Base-by-base conservation (phyloP, 1,140 invertebrate species). In the Tetramorium parvispinum region DNA sequence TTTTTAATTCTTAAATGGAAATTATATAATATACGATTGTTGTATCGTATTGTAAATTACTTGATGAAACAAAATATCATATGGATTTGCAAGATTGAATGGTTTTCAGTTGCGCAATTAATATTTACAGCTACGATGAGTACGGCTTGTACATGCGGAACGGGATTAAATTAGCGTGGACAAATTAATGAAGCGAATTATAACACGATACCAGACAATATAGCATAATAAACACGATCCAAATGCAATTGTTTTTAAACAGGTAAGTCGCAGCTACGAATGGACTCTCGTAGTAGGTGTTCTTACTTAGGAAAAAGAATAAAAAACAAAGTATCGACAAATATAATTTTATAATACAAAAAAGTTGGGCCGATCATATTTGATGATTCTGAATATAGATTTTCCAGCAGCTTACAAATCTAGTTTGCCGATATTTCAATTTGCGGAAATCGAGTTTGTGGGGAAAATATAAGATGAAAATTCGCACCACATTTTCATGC, bases 101-200 rank as follows among this genome's bases (percentile, higher is more conserved):
- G 32, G 10, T 83, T 73, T 73, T 82, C 18, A 71, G 21, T 82
- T 83, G 2, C 24, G 18, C 65, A 55, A 73, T 46, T 59, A 55
- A 83, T 81, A 70, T 75, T 75, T 37, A 46, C 21, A 7, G 24
- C 27, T 57, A 43, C 27, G 43, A 0, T n/a, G 32, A 53, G 37
- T 51, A 11, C 32, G 46, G 7, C n/a, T 77, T 43, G 63, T 16
- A 21, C 46, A 68, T 37, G 37, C 32, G 32, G 21, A 66, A 37
- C 27, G 46, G 53, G 13, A 61, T 83, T 83, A 83, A 83, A 83
- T 75, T 59, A 83, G 40, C 27, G 24, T 75, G 68, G 79, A 75
- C 68, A 83, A 73, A 73, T 83, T 83, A 83, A 83, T 75, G 68
- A 83, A 83, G 53, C 53, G 63, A 21, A 81, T 81, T 18, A 81